Percentiles rank a stretch among this genome's conserved stretches.
phyloP scores from a whole-genome alignment of 2,888 invertebrate genomes.

The Synergus umbraculus region DNA sequence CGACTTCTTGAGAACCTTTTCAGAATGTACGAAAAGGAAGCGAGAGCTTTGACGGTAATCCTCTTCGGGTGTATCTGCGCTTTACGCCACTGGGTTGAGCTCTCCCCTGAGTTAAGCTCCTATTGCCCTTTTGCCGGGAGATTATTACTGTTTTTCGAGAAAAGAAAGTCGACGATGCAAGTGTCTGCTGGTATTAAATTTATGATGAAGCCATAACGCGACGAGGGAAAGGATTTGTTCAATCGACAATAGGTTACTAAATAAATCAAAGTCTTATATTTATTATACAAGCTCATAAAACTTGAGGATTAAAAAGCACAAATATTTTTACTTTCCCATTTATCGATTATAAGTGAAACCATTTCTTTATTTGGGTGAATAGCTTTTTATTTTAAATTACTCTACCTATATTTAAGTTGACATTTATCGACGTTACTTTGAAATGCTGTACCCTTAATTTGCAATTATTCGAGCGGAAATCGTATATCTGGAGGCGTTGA shows the following conservation, averaged over 20 bases:
- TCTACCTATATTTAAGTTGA: not conserved
- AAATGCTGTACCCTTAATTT: slow-evolving; percentile 3
- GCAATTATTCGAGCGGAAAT: slow-evolving; percentile 24
- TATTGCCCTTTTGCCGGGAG: slow-evolving; percentile 31
- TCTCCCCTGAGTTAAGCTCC: slow-evolving; percentile 30
- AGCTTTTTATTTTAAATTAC: not conserved
- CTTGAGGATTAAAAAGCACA: not conserved
- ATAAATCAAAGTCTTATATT: not conserved
- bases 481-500: slow-evolving; percentile 11
- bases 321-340: not conserved
- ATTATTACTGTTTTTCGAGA: slow-evolving; percentile 39
- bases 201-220: not conserved
- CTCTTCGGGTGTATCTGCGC: slow-evolving; percentile 16
- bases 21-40: slow-evolving; percentile 34
- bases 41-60: slow-evolving; percentile 27
- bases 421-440: not conserved
- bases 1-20: slow-evolving; percentile 26
- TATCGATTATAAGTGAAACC: no score
- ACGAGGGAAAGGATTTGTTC: not conserved
- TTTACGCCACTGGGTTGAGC: slow-evolving; percentile 32
- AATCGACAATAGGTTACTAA: not conserved
- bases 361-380: not conserved
- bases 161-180: slow-evolving; percentile 20
- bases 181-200: slow-evolving; percentile 26
- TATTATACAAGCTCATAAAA: not conserved